A percentile compares a stretch with the other conserved stretches of the same genome.
phyloP scores from a whole-genome alignment of 2,797 vertebrate species.

The Pagetopsis macropterus region DNA sequence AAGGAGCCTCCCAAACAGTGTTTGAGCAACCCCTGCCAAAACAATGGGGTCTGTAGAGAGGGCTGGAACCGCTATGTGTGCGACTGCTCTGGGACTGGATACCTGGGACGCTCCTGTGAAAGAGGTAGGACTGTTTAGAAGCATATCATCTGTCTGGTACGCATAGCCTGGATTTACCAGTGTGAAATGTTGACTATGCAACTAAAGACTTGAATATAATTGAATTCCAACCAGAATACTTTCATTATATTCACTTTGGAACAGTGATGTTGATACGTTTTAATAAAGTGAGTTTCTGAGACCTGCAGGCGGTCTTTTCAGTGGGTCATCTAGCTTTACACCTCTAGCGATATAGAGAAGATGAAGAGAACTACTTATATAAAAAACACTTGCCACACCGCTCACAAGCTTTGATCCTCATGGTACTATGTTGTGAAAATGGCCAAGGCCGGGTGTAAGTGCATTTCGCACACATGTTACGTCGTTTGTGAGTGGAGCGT shows the following conservation, averaged over 20 bases:
- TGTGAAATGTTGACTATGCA: constrained; percentile 15
- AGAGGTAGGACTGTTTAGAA: constrained; percentile 87
- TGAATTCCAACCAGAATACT: constrained; percentile 47
- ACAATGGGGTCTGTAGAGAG: constrained; percentile 94
- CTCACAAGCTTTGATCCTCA: no score
- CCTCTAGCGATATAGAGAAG: no score
- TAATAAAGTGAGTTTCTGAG: no score
- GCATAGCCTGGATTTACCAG: constrained; percentile 10
- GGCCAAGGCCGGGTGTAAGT: no score
- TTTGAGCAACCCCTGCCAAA: constrained; percentile 97
- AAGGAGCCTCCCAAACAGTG: constrained; percentile 96
- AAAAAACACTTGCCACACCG: no score
- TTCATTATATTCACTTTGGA: constrained; percentile 29
- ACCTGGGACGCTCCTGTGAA: constrained; percentile 94
- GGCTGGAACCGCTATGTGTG: constrained; percentile 99
- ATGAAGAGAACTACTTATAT: no score
- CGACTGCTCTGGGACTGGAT: constrained; percentile 96
- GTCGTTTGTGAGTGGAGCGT: no score
- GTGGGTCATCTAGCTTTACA: no score
- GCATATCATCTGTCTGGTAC: background rate
- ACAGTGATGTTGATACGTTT: no score
- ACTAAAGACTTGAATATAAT: constrained; percentile 12
- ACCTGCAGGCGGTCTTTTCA: no score
- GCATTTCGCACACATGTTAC: no score
- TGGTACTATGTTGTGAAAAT: no score